Evolutionary conservation across 2,888 invertebrate genomes (phyloP), one percentile per base, ranked within the genome.

Genomic region (Osedax fenrisi): DNA sequence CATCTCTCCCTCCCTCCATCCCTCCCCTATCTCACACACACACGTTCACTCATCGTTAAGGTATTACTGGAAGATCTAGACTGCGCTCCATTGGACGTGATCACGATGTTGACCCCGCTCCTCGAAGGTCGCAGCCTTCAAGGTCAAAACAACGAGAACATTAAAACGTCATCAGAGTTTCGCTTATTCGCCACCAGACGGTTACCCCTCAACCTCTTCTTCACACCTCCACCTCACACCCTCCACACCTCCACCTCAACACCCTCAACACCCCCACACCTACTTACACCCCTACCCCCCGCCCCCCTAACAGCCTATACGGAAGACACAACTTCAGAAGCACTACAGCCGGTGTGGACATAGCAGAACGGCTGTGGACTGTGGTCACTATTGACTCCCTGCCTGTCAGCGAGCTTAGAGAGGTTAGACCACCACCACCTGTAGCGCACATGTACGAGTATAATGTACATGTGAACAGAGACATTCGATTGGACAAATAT

Each of bases 41-140:
- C n/a, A n/a, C n/a, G n/a, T n/a, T n/a, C n/a, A n/a, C n/a, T n/a
- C n/a, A n/a, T n/a, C n/a, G n/a, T n/a, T 41, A 41, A 41, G 41
- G 41, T 41, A 10, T 86, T 98, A 1, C 85, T 98, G 76, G 97
- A 98, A 86, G 98, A 98, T 83, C 89, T 98, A 69, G 96, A 98
- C 83, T 89, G 90, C 76, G 96, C 95, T 1, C 91, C 93, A 1
- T 89, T 91, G 81, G 98, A 98, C 84, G 92, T 97, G 0, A 90
- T 92, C 0, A 91, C 94, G 0, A 89, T 94, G 17, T 84, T 97
- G 13, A 89, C 91, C 78, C 91, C 91, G 67, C 87, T 97, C 2
- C 85, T 95, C 59, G 94, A 96, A 85, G 90, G 91, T 23, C 89
- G 90, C 76, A 88, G 88, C 23, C 86, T 95, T 1, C 89, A 90